Conservation (phyloP, 2,888 invertebrate species). For the Yponomeuta malinellus region DNA sequence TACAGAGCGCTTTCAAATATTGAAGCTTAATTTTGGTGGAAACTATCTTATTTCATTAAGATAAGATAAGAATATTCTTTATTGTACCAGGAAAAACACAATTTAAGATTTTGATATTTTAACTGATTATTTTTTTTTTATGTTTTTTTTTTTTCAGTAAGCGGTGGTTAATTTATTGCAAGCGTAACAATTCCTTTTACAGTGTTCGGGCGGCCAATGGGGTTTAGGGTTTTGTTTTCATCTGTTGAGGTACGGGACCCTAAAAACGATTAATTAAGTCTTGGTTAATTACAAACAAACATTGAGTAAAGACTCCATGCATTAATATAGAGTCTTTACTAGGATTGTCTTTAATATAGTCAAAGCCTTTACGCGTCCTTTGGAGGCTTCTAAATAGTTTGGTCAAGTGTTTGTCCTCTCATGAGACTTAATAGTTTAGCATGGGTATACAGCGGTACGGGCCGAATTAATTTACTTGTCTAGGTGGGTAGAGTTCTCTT, state of each 20-base stretch:
- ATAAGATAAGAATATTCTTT: no score
- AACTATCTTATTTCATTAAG: no score
- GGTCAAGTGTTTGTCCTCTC: slow-evolving; percentile 5
- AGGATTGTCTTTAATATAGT: not conserved
- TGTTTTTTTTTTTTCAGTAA: no score
- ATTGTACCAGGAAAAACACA: no score
- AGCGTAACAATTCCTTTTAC: not conserved
- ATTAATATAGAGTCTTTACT: not conserved
- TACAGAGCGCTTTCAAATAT: no score
- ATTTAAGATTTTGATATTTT: no score
- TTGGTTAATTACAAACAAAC: slow-evolving; percentile 1
- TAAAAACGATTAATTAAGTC: not conserved
- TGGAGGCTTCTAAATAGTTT: slow-evolving; percentile 2
- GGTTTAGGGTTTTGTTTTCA: no score
- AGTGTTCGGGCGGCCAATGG: no score
- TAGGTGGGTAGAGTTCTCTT: not conserved
- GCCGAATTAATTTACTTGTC: slow-evolving; percentile 3
- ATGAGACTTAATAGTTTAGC: slow-evolving; percentile 2
- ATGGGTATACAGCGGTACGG: not conserved
- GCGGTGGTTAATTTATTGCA: no score
- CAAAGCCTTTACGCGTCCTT: not conserved
- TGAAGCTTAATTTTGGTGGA: no score
- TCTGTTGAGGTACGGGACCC: no score
- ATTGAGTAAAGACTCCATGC: not conserved
- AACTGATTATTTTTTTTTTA: no score